Conservation (phyloP, 1,140 invertebrate species). For the Trichonephila clavipes region DNA sequence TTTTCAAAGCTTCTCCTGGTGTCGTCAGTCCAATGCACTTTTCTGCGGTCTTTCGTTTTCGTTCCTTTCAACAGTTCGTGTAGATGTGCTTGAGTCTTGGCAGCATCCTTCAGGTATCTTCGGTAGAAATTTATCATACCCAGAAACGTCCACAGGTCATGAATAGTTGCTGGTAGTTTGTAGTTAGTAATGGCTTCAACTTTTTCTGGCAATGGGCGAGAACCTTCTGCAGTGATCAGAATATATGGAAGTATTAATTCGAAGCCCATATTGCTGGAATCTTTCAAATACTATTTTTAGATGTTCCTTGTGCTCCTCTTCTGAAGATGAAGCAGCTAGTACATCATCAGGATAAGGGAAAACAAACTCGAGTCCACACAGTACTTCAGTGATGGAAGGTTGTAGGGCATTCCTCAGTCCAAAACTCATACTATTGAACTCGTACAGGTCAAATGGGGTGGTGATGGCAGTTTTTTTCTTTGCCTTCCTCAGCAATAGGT, state of each 20-base stretch:
- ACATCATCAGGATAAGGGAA: not conserved
- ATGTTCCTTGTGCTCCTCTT: constrained; percentile 75
- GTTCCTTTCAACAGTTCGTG: constrained; percentile 62
- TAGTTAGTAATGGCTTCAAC: too few species aligned
- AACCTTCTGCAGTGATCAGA: not conserved
- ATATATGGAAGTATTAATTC: constrained; percentile 78
- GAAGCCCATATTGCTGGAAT: constrained; percentile 68
- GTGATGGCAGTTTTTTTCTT: constrained; percentile 37
- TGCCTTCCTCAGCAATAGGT: not conserved
- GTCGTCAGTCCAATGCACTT: constrained; percentile 72
- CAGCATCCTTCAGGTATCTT: constrained; percentile 79
- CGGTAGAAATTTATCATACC: constrained; percentile 81
- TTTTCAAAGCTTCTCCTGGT: constrained; percentile 78
- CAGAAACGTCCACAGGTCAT: constrained; percentile 78
- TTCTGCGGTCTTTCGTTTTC: constrained; percentile 30
- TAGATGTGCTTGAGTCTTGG: constrained; percentile 71
- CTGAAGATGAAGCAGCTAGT: not conserved
- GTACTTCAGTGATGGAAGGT: not conserved
- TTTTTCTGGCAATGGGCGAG: too few species aligned
- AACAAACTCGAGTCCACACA: not conserved
- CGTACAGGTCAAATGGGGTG: not conserved
- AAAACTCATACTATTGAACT: not conserved
- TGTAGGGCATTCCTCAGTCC: constrained; percentile 15
- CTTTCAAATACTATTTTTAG: constrained; percentile 78
- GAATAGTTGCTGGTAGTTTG: not conserved